These are phyloP conservation scores for Macrotis lagotis DNA, from an alignment of 2,113 vertebrate genomes.

Conservation along the genomic window DNA sequence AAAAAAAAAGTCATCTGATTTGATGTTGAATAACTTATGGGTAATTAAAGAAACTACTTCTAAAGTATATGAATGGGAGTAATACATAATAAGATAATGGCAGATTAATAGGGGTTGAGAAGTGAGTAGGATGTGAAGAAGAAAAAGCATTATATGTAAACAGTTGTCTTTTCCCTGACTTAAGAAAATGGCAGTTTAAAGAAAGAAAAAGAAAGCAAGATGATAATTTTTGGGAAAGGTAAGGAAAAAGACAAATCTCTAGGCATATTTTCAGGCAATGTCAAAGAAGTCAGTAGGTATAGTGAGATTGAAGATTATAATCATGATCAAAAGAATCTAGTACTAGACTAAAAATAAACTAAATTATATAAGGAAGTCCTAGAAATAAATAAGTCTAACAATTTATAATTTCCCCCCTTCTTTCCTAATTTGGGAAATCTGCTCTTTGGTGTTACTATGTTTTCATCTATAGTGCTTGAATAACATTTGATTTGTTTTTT, in stretches of 20 bases:
- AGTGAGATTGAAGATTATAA: neutral
- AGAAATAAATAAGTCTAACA: neutral
- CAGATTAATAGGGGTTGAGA: neutral
- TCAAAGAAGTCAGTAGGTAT: neutral
- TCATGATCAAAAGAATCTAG: neutral
- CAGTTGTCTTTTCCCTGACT: neutral
- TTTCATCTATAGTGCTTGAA: neutral
- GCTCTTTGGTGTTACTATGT: neutral
- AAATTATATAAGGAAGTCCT: neutral
- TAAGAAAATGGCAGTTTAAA: neutral
- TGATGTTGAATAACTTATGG: neutral
- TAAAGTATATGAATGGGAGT: neutral
- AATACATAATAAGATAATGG: neutral
- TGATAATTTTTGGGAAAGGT: neutral
- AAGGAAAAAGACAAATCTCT: neutral
- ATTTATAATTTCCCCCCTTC: neutral
- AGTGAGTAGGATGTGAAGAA: neutral
- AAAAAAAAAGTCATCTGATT: neutral
- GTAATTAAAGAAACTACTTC: neutral
- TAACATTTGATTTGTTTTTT: neutral
- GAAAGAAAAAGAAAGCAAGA: neutral
- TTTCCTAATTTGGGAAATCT: neutral
- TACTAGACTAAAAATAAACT: neutral
- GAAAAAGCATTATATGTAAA: neutral
- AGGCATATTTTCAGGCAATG: neutral